Percentiles rank a stretch among this genome's conserved stretches.
These are phyloP conservation scores for Merops nubicus DNA, from an alignment of 2,113 vertebrate species.

Conservation along the genomic window DNA sequence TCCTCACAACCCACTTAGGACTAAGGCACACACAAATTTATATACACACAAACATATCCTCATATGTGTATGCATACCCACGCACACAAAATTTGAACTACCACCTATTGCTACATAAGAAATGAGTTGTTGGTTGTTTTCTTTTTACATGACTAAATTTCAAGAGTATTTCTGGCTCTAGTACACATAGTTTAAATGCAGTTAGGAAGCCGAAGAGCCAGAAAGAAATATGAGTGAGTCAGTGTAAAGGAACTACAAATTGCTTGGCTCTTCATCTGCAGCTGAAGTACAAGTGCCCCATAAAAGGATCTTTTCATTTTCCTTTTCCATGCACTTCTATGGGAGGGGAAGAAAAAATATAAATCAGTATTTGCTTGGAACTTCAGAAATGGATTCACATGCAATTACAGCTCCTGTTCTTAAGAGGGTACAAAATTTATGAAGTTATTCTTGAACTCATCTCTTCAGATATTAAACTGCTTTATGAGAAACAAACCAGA, in stretches of 20 bases:
- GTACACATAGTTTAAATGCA: not conserved
- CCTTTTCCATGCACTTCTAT: not conserved
- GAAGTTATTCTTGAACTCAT: not conserved
- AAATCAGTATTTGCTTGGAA: not conserved
- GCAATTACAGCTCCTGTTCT: not conserved
- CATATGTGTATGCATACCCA: not conserved
- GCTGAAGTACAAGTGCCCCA: not conserved
- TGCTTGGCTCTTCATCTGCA: not conserved
- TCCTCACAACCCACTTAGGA: not conserved
- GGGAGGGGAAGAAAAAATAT: not conserved
- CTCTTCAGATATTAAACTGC: not conserved
- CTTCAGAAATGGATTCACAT: not conserved
- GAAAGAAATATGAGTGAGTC: not conserved
- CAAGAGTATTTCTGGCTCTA: not conserved
- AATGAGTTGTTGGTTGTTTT: not conserved
- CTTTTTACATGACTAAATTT: not conserved
- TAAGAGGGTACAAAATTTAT: constrained; percentile 6
- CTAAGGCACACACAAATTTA: not conserved
- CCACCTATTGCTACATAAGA: not conserved
- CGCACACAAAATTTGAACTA: not conserved
- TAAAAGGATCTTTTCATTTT: not conserved
- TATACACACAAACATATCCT: not conserved
- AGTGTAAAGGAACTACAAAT: not conserved
- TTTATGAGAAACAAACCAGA: not conserved
- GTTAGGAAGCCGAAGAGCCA: not conserved